Evolutionary conservation across 2,113 vertebrate species (phyloP), one percentile per base, ranked within the genome.

Genomic region (Geococcyx californianus): DNA sequence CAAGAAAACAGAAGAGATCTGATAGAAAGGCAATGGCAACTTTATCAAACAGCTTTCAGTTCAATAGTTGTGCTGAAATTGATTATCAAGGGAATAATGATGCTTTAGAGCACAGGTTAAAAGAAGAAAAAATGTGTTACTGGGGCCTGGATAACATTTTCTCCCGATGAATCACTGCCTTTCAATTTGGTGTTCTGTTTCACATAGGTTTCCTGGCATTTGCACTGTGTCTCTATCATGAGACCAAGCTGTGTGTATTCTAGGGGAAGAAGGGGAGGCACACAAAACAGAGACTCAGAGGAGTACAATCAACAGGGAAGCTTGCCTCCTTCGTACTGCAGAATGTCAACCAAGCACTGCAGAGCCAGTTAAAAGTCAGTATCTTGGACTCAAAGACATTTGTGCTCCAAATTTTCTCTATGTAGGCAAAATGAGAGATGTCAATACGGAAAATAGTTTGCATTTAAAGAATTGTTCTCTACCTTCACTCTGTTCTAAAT

Each of bases 151-250:
- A 93, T 94, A 97, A 94, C 95, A 97, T 96, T 96, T 95, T 94
- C 97, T 98, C 94, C 96, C 44, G 88, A 95, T 98, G 97, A 98
- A 98, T 98, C 97, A 97, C 62, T 90, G 88, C 67, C 84, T 93
- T 97, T 97, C 95, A 95, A 73, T 97, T 97, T 95, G 90, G 89
- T 94, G 93, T 96, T 98, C 97, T 96, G 98, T 97, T 98, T 97
- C 98, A 97, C 93, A 91, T 92, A 36, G 77, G 96, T 96, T 98
- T 97, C 93, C 82, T 97, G 97, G 96, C 81, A 63, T 92, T 96
- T 96, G 75, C 94, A 95, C 63, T 95, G 87, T 82, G 77, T 81
- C 83, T 97, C 86, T 96, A 76, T 80, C 94, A 96, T 24, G 79
- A 94, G 78, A 95, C 86, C 62, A 91, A 72, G 83, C 95, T 88